phyloP scores from a whole-genome alignment of 2,113 vertebrate species.

The Scartelaos histophorus region DNA sequence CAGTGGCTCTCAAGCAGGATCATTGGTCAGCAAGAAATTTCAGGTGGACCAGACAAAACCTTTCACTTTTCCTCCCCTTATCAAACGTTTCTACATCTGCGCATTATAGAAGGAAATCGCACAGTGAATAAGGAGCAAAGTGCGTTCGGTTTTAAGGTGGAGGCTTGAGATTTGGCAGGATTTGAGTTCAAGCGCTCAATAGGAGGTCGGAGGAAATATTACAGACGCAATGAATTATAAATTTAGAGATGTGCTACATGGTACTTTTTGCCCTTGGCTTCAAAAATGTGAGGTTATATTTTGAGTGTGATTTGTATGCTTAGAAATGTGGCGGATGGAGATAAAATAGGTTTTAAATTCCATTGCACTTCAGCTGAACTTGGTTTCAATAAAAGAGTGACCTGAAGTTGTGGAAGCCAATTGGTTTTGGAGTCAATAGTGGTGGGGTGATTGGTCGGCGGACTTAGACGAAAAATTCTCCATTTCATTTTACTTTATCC shows the following conservation, averaged over 20 bases:
- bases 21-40: too few relatives aligned
- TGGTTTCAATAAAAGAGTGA: neutral
- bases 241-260: neutral
- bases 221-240: neutral
- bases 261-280: neutral
- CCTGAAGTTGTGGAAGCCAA: neutral
- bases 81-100: slow-evolving; percentile 16
- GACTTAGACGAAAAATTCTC: neutral
- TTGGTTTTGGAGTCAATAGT: neutral
- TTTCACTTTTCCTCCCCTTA: slow-evolving; percentile 25
- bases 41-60: slow-evolving; percentile 7
- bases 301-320: neutral
- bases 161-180: slow-evolving; percentile 8
- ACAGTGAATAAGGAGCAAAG: slow-evolving; percentile 24
- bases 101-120: slow-evolving; percentile 13
- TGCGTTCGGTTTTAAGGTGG: slow-evolving; percentile 14
- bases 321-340: neutral
- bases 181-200: slow-evolving; percentile 1
- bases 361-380: neutral
- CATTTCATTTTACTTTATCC: neutral
- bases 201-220: neutral
- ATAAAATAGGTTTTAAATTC: neutral
- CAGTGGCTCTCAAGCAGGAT: too few relatives aligned
- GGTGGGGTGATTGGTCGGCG: neutral
- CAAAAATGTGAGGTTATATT: neutral